Base-by-base conservation (phyloP, 2,797 vertebrate genomes). In the Alauda arvensis region DNA sequence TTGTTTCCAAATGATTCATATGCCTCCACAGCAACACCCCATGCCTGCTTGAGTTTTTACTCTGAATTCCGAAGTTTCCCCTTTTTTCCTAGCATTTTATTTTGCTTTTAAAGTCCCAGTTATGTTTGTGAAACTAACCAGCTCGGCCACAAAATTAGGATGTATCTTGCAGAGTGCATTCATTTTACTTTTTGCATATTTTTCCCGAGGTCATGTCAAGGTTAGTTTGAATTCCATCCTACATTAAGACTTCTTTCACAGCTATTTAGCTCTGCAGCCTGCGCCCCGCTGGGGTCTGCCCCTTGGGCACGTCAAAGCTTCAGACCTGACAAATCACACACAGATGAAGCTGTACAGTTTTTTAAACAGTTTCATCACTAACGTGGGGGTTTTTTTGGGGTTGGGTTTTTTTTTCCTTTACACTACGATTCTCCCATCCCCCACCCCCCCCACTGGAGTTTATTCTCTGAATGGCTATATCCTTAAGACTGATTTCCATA, bases 181-280 rank as follows among this genome's bases (percentile, higher is more conserved):
- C 97, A 97, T 97, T 98, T 97, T 96, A 97, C 96, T 97, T 97
- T 97, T 97, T 97, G 97, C 97, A 97, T 97, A 97, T 97, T 97
- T 97, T 97, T 97, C 96, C 96, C 7, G 96, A 97, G 98, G 97
- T 98, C 97, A 97, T 97, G 96, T 97, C 97, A 98, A 98, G 97
- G 97, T 97, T 97, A 97, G 96, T 97, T 97, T 96, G 96, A 97
- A 97, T 97, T 97, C 97, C 96, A 97, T 97, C 97, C 97, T 97
- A 97, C 97, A 97, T 97, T 97, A 97, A 98, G 97, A 97, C 97
- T 97, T 97, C 97, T 97, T 97, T 97, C 97, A 97, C 97, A 97
- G 97, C 96, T 97, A 97, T 97, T 97, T 97, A 97, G 96, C 96
- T 97, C 96, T 95, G 97, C 96, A 97, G 96, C 97, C 97, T 97